Evolutionary conservation across 2,797 vertebrate genomes (phyloP), one percentile per base, ranked within the genome.

Genomic region (Premnoplex brunnescens): DNA sequence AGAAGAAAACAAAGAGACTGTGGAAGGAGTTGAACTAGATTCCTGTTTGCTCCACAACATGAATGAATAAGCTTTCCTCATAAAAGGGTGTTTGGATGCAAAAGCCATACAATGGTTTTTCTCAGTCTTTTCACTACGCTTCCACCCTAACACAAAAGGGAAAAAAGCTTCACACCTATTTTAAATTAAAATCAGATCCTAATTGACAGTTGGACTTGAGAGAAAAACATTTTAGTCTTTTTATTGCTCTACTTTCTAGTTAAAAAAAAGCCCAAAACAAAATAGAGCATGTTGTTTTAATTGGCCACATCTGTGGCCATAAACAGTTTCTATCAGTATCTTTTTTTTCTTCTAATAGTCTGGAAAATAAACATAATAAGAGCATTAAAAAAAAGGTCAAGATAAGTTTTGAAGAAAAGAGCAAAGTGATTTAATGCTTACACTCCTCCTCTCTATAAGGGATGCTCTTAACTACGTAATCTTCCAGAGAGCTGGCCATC

Each of bases 31-130:
- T 71, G 22, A 63, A 41, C 21, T 59, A 75, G 41, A 34, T 75
- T 68, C 6, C 18, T 24, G 3, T 55, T 80, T 64, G 10, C 34
- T 94, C 41, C 24, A 17, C 24, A 39, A 7, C 3, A 4, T 8
- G 8, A 77, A 62, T 68, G 5, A 76, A n/a, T 83, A 14, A 8
- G 5, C 32, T 60, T 73, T 73, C 7, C 11, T 66, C 7, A 44
- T 28, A 39, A 79, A 39, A 59, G 56, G 9, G 7, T 76, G 27
- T 72, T 62, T 13, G 3, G 11, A 46, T 1, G 0, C 28, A n/a
- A 19, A 48, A 64, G 16, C 4, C 43, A 1, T n/a, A 5, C 11
- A 44, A 0, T 58, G 12, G 0, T 55, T 83, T 82, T 72, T 67
- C 22, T 75, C 22, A 41, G 20, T 41, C 27, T 88, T 93, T 64